phyloP scores from a whole-genome alignment of 2,113 vertebrate species.

The Melanerpes aurifrons region DNA sequence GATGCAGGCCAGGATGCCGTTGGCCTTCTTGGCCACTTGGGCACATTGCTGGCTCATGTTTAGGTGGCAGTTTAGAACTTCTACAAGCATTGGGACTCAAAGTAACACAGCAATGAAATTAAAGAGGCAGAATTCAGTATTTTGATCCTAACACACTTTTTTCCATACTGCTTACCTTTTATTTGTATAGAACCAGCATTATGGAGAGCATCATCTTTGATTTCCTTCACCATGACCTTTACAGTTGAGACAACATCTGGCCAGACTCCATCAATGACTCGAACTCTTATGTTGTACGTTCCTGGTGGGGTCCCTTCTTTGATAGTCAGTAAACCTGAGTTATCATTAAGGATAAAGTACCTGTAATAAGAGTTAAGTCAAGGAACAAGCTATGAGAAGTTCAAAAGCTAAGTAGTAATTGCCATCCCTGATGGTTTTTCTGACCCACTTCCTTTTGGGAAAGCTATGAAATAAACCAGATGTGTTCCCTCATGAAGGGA shows the following conservation, averaged over 20 bases:
- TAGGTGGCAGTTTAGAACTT: no score
- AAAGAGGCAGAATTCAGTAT: not conserved
- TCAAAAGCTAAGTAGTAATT: not conserved
- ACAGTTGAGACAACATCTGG: slow-evolving; percentile 86
- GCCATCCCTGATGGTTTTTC: not conserved
- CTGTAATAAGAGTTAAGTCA: slow-evolving; percentile 70
- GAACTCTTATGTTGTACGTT: slow-evolving; percentile 81
- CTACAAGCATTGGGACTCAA: not conserved
- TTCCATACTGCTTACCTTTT: slow-evolving; percentile 72
- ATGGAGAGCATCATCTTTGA: slow-evolving; percentile 78
- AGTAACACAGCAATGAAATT: not conserved
- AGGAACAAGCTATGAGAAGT: slow-evolving; percentile 50
- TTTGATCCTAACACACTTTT: fast-evolving
- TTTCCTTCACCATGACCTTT: slow-evolving; percentile 80
- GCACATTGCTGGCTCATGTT: no score
- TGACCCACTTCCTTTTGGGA: not conserved
- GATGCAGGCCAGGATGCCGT: no score
- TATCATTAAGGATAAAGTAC: slow-evolving; percentile 84
- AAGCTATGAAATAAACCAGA: slow-evolving; percentile 25
- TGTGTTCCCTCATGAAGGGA: not conserved
- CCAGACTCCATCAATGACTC: slow-evolving; percentile 86
- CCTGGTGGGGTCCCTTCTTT: slow-evolving; percentile 81
- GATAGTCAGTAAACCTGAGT: slow-evolving; percentile 84
- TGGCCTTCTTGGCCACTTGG: no score
- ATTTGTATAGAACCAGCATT: slow-evolving; percentile 84